Evolutionary conservation across 1,140 invertebrate species (phyloP).

Genomic region (Philaenus spumarius): DNA sequence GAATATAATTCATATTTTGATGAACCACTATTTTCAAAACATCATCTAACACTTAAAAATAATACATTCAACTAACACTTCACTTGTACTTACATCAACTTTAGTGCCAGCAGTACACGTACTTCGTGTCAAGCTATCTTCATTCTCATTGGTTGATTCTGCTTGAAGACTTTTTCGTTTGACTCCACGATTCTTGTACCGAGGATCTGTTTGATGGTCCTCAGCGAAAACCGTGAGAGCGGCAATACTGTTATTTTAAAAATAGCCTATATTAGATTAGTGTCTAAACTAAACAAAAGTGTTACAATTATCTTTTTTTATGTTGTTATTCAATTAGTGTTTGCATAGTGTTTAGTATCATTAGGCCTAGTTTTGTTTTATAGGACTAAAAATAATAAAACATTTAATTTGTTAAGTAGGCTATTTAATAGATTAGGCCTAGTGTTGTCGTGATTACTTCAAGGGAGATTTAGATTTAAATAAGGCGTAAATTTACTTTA

Average conservation of each 20-base stretch:
- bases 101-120: constrained; percentile 14
- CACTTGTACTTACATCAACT: constrained; percentile 22
- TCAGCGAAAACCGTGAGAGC: constrained; percentile 51
- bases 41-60: too few species aligned
- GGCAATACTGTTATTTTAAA: constrained; percentile 45
- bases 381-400: background rate
- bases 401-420: background rate
- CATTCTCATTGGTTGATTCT: constrained; percentile 11
- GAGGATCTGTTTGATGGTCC: constrained; percentile 35
- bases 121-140: constrained; percentile 10
- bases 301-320: background rate
- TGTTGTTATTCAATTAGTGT: background rate
- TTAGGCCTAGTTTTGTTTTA: background rate
- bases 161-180: constrained; percentile 11
- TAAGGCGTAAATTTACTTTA: too few species aligned
- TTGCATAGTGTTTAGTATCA: background rate
- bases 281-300: too few species aligned
- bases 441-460: background rate
- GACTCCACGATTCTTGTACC: constrained; percentile 22
- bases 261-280: background rate
- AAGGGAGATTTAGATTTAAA: background rate
- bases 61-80: too few species aligned
- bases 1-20: too few species aligned
- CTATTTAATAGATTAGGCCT: too few species aligned
- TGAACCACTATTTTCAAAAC: too few species aligned